Conservation (phyloP, 2,888 invertebrate species). For the Melieria picta region DNA sequence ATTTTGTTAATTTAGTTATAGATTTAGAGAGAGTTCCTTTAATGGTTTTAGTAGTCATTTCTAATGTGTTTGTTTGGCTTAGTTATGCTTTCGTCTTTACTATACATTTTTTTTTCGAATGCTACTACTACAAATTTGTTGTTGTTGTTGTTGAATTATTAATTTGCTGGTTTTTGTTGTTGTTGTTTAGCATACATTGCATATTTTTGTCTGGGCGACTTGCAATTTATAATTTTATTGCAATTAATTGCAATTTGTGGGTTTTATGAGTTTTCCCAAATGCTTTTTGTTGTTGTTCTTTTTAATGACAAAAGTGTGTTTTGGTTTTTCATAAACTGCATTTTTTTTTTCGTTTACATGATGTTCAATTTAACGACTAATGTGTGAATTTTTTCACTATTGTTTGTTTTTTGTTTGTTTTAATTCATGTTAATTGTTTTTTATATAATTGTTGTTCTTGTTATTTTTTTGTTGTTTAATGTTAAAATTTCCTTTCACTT, state of each 20-base stretch:
- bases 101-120: conserved; percentile 16
- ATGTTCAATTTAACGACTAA: neutral
- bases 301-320: neutral
- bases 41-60: conserved; percentile 24
- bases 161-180: conserved; percentile 26
- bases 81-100: conserved; percentile 28
- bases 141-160: no score
- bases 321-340: conserved; percentile 2
- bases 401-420: neutral
- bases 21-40: conserved; percentile 34
- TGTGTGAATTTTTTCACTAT: neutral
- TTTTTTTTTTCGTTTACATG: neutral
- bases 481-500: neutral
- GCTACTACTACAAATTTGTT: no score
- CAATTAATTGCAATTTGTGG: no score
- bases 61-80: conserved; percentile 8
- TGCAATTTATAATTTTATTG: neutral
- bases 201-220: conserved; percentile 28
- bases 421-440: neutral
- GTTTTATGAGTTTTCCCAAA: neutral
- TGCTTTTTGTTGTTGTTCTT: neutral
- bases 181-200: conserved; percentile 12
- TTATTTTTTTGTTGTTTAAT: neutral
- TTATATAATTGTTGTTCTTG: neutral
- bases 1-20: no score